Conservation (phyloP, 2,888 invertebrate species). For the Agriopis marginaria region DNA sequence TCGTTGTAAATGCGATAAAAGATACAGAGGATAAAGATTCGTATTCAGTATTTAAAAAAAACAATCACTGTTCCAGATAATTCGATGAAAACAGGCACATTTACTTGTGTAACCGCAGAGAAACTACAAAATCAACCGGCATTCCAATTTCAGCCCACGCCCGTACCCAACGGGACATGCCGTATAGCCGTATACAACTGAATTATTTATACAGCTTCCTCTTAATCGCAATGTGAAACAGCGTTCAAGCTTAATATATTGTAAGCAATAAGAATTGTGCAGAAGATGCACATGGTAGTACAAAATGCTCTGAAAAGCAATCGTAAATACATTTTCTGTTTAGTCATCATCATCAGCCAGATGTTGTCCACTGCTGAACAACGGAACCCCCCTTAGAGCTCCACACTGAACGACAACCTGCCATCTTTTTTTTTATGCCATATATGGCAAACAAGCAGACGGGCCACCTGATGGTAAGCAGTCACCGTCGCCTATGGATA, state of each 20-base stretch:
- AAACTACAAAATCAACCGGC: slow-evolving; percentile 29
- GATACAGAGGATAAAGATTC: too few species aligned
- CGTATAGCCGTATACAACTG: slow-evolving; percentile 23
- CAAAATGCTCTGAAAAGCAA: too few species aligned
- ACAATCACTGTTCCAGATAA: slow-evolving; percentile 14
- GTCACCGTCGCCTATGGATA: too few species aligned
- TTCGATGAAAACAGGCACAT: slow-evolving; percentile 16
- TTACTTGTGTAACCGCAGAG: slow-evolving; percentile 19
- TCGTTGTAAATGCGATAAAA: too few species aligned
- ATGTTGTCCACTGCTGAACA: too few species aligned
- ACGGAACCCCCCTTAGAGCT: too few species aligned
- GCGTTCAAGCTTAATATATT: background rate
- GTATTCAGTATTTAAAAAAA: slow-evolving; percentile 1
- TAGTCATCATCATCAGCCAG: too few species aligned
- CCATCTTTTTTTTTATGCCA: too few species aligned
- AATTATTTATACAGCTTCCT: slow-evolving; percentile 42
- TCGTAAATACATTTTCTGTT: too few species aligned
- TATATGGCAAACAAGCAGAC: too few species aligned
- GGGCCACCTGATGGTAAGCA: too few species aligned
- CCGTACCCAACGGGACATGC: slow-evolving; percentile 32
- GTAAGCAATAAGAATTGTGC: background rate
- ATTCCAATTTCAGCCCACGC: slow-evolving; percentile 41
- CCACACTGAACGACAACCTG: too few species aligned
- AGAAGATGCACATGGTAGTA: background rate
- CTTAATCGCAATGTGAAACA: slow-evolving; percentile 44